Conservation (phyloP, 2,113 vertebrate species). For the Aptenodytes patagonicus region DNA sequence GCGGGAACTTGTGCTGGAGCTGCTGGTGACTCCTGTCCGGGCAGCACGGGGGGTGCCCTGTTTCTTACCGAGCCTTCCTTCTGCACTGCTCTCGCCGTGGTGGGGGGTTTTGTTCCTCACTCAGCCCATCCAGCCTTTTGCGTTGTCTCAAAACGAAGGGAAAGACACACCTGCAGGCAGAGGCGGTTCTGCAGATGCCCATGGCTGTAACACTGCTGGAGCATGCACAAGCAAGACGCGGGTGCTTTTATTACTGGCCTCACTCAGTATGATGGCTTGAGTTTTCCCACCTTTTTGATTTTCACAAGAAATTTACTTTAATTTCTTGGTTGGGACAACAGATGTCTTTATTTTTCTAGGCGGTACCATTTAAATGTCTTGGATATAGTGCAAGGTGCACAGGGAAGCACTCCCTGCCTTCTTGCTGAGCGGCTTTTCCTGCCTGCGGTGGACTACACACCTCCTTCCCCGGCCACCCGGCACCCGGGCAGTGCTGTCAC, state of each 20-base stretch:
- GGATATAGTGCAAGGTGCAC: not conserved
- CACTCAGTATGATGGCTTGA: not conserved
- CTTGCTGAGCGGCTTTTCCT: not conserved
- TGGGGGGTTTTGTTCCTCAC: not conserved
- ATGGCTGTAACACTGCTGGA: not conserved
- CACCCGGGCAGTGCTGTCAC: rapidly evolving
- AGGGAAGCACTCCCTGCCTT: not conserved
- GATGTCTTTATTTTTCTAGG: not conserved
- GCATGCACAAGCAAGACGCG: rapidly evolving
- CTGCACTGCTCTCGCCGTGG: rapidly evolving
- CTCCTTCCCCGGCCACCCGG: not conserved
- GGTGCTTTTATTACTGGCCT: not conserved
- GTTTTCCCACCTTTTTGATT: not conserved
- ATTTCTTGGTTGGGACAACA: not conserved
- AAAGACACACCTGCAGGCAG: not conserved
- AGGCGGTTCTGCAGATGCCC: not conserved
- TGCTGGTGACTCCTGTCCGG: rapidly evolving
- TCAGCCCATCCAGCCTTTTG: not conserved
- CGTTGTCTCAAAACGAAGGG: not conserved
- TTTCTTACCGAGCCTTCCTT: not conserved
- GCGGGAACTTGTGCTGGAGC: not conserved
- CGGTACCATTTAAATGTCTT: not conserved
- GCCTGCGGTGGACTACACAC: rapidly evolving
- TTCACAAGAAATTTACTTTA: not conserved
- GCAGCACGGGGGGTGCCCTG: not conserved